Percentiles rank a stretch among this genome's conserved stretches.
phyloP scores from a whole-genome alignment of 2,888 invertebrate genomes.

The Acleris holmiana region DNA sequence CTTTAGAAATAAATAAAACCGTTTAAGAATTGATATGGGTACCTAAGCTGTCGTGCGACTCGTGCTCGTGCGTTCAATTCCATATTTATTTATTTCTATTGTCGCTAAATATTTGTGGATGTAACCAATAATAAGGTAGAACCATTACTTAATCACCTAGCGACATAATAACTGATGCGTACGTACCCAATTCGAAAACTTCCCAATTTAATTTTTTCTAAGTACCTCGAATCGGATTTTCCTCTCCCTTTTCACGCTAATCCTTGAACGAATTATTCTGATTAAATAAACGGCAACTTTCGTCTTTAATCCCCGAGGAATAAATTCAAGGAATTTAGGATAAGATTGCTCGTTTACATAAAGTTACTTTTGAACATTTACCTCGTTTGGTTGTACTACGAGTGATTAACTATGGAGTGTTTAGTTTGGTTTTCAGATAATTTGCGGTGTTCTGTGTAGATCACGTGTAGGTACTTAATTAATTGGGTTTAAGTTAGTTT shows the following conservation, averaged over 20 bases:
- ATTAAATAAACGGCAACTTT: slow-evolving; percentile 27
- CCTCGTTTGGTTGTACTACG: neutral
- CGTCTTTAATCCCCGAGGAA: slow-evolving; percentile 9
- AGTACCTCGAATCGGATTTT: slow-evolving; percentile 3
- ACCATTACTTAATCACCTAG: neutral
- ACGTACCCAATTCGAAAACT: neutral
- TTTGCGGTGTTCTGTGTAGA: too few species aligned
- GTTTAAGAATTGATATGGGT: too few species aligned
- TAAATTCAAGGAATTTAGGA: slow-evolving; percentile 5
- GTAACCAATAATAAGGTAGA: neutral
- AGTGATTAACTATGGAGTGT: too few species aligned
- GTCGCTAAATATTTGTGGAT: too few species aligned
- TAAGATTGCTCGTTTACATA: neutral
- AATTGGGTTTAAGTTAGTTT: too few species aligned
- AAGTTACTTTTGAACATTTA: neutral
- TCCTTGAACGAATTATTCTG: slow-evolving; percentile 15
- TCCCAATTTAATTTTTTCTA: neutral
- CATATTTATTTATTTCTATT: too few species aligned
- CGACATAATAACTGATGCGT: neutral
- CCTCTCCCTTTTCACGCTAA: slow-evolving; percentile 12
- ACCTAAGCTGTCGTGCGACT: too few species aligned
- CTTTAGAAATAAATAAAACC: too few species aligned
- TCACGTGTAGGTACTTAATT: too few species aligned
- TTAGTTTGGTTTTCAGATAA: too few species aligned
- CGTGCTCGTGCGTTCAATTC: too few species aligned